Evolutionary conservation across 1,140 invertebrate genomes (phyloP), one percentile per base, ranked within the genome.

Genomic region (Eurosta solidaginis): DNA sequence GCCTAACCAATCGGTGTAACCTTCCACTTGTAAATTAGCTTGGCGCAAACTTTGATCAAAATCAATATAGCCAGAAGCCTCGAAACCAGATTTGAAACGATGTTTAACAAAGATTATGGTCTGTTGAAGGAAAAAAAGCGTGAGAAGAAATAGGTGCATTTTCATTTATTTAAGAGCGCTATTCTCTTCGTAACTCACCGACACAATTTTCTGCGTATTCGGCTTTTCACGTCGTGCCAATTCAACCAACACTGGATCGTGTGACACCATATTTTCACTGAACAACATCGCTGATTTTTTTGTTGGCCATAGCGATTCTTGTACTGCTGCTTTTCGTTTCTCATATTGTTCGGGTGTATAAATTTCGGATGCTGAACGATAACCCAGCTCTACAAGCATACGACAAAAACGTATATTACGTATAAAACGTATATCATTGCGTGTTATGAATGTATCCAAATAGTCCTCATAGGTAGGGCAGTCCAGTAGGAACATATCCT

Each of bases 21-120:
- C 79, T 0, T 80, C 12, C 0, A 22, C 12, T 1, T 74, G 42
- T 0, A 78, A 54, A 27, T 68, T 77, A 7, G 80, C 78, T 47
- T 80, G 79, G 1, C 74, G 68, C 78, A 83, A 84, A 54, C 86
- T 87, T 40, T 80, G 76, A 7, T 81, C 86, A 79, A 84, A 81
- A 33, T 87, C 86, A 4, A 87, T 79, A 47, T 87, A 87, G 1
- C 82, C 83, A 0, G 86, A 85, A 20, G 83, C 79, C 22, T 87
- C 83, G 0, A 83, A 84, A 0, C 86, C 83, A 6, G 81, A 78
- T 4, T 40, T 29, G 22, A 79, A 29, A 0, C 75, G 50, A 59
- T 78, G 81, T 0, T 82, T 80, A 1, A 83, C 75, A 44, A 86
- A 87, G 3, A 86, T 83, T 10, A 87, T 87, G 20, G 86, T 86